Base-by-base conservation (phyloP, 2,113 vertebrate genomes). In the Meleagris gallopavo region DNA sequence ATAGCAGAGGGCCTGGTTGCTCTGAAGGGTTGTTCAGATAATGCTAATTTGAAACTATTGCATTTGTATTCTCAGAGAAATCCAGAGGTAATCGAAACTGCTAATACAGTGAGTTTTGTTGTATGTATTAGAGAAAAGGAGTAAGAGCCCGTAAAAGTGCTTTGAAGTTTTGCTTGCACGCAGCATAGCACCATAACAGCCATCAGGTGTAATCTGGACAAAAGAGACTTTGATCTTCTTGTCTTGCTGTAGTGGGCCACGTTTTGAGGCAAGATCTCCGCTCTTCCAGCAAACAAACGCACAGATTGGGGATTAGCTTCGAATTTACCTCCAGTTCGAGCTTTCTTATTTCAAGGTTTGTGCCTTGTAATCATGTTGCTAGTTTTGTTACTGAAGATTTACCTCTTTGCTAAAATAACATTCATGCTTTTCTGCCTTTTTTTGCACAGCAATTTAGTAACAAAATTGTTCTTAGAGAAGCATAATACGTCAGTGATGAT, bases 181-280 rank as follows among this genome's bases (percentile, higher is more conserved):
- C n/a, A 16, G 48, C 72, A 12, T 54, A 87, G 84, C 10, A 1
- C 84, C 16, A 2, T 76, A 78, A 85, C 95, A 89, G 81, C 82
- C 91, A 76, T 95, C 78, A 96, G 90, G 75, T 90, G 60, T 86
- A 86, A 86, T 9, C 73, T 72, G 83, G 72, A 90, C 83, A 55
- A 88, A 91, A 90, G 41, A 45, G 60, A 77, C 93, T 96, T 96
- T 91, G 88, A 90, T 93, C 82, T 88, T 70, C 76, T 66, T 85
- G 64, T 82, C 82, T 86, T 80, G 76, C 67, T 58, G 66, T 70
- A 77, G 71, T 11, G 0, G 88, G 71, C 79, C 46, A 83, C 60
- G 45, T 95, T 93, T 80, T 95, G 88, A 88, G 76, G 29, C 45
- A 93, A 54, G 48, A 88, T 91, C 79, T 90, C 73, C 18, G 41